These are phyloP conservation scores for Oreochromis niloticus DNA, from an alignment of 2,113 vertebrate genomes.

Conservation along the genomic window DNA sequence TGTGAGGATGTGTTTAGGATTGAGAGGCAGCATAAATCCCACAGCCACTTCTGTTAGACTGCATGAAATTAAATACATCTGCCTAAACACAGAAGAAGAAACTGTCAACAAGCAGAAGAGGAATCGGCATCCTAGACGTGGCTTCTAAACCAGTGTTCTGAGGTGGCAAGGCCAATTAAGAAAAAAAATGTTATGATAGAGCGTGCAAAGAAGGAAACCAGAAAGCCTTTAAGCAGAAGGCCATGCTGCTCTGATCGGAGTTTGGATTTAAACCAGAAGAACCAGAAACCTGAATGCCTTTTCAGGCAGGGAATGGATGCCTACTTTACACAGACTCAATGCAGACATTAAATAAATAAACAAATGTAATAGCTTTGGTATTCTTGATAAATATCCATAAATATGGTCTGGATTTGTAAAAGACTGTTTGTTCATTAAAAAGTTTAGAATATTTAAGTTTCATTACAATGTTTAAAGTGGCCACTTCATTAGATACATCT, in stretches of 20 bases:
- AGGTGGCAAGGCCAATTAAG: slow-evolving; percentile 33
- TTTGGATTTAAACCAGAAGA: background rate
- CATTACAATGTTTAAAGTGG: background rate
- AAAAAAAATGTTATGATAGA: slow-evolving; percentile 22
- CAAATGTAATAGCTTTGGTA: background rate
- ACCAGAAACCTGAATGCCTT: background rate
- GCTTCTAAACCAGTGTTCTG: slow-evolving; percentile 25
- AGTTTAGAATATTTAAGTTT: background rate
- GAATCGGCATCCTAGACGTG: background rate
- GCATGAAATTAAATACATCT: slow-evolving; percentile 40
- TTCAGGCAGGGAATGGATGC: background rate
- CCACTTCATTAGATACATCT: background rate
- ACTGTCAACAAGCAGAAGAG: slow-evolving; percentile 42
- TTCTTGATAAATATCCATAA: background rate
- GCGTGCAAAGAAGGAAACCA: slow-evolving; percentile 1
- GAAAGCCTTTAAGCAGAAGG: background rate
- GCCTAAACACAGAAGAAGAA: slow-evolving; percentile 7
- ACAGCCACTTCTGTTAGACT: slow-evolving; percentile 15
- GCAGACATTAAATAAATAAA: background rate
- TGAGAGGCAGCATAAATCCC: slow-evolving; percentile 14
- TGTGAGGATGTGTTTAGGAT: slow-evolving; percentile 25
- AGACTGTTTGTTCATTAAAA: background rate
- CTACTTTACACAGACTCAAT: background rate
- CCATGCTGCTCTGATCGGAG: background rate
- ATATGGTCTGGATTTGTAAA: background rate